phyloP scores from a whole-genome alignment of 2,797 vertebrate species.

The Phrynocephalus vlangalii region DNA sequence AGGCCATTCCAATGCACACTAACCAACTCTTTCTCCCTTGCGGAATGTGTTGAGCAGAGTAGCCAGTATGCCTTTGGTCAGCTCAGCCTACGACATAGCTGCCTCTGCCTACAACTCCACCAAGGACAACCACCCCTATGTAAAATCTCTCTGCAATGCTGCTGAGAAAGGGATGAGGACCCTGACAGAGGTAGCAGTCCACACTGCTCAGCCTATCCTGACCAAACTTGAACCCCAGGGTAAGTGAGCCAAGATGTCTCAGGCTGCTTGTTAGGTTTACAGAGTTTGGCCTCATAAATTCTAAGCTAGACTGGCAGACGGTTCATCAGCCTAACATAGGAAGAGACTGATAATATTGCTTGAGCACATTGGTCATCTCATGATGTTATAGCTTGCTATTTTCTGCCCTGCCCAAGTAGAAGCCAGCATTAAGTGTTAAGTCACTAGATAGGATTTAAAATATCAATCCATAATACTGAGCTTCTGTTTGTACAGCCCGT shows the following conservation, averaged over 20 bases:
- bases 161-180: slow-evolving; percentile 87
- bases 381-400: not conserved
- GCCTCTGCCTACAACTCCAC: slow-evolving; percentile 83
- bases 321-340: not conserved
- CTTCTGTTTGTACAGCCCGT: not conserved
- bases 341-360: not conserved
- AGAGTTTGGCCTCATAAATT: not conserved
- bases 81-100: slow-evolving; percentile 83
- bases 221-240: slow-evolving; percentile 70
- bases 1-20: not conserved
- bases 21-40: not conserved
- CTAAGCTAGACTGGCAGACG: too few species aligned
- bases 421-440: not conserved
- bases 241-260: slow-evolving; percentile 46
- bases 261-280: not conserved
- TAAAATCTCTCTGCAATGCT: slow-evolving; percentile 85
- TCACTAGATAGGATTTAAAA: too few species aligned
- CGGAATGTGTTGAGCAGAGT: slow-evolving; percentile 84
- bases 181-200: slow-evolving; percentile 77
- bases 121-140: slow-evolving; percentile 86
- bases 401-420: not conserved
- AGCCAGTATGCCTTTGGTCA: slow-evolving; percentile 83
- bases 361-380: not conserved
- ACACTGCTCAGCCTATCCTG: slow-evolving; percentile 68
- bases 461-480: not conserved